Conservation (phyloP, 2,888 invertebrate species). For the Pristionchus japonicus region DNA sequence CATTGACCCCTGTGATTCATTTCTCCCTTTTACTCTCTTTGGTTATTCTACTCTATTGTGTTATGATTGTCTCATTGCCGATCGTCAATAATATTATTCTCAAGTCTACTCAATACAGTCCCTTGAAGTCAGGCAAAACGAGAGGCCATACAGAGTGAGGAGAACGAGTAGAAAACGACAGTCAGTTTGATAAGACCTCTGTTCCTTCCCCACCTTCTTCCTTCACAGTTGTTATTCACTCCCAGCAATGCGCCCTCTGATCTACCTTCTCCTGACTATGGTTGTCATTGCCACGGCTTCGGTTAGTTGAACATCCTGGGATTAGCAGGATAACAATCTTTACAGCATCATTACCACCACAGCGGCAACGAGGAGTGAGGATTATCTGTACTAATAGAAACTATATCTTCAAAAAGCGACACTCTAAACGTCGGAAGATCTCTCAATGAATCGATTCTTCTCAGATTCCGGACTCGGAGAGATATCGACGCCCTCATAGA, state of each 20-base stretch:
- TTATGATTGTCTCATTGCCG: background rate
- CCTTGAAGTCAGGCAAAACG: too few relatives aligned
- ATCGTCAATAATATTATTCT: background rate
- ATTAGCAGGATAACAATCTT: background rate
- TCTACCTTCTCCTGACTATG: background rate
- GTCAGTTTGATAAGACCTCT: background rate
- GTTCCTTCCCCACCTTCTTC: background rate
- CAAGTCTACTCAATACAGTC: background rate
- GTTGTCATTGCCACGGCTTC: constrained; percentile 13
- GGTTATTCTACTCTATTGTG: too few relatives aligned
- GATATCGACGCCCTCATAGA: constrained; percentile 15
- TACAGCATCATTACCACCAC: constrained; percentile 27
- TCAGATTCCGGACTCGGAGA: background rate
- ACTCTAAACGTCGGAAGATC: too few relatives aligned
- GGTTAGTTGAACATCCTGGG: background rate
- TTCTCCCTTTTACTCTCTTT: background rate
- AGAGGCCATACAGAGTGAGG: background rate
- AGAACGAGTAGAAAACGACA: background rate
- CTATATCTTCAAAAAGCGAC: too few relatives aligned
- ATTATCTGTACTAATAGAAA: background rate
- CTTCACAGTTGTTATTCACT: background rate
- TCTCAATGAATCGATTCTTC: background rate
- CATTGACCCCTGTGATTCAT: too few relatives aligned
- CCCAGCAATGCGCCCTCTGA: background rate
- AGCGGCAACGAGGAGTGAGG: constrained; percentile 15